phyloP scores from a whole-genome alignment of 2,113 vertebrate genomes.

The Gulo gulo region DNA sequence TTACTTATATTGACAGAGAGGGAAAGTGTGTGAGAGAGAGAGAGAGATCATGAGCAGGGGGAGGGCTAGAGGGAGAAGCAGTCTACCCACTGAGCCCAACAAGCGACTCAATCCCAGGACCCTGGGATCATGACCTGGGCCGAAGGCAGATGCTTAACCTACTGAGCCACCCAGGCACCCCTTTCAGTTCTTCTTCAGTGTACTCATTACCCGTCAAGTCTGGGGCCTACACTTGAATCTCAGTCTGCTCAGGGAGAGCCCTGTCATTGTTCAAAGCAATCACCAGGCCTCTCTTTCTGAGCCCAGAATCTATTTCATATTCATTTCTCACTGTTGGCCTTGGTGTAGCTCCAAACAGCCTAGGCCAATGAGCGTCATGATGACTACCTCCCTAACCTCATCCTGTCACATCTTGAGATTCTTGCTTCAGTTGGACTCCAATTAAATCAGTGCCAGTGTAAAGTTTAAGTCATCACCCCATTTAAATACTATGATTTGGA shows the following conservation, averaged over 20 bases:
- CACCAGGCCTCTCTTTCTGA: background rate
- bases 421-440: background rate
- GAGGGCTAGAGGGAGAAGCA: too few species aligned
- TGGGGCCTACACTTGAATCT: background rate
- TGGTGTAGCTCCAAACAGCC: background rate
- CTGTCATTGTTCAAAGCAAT: background rate
- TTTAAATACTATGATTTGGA: background rate
- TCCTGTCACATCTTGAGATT: background rate
- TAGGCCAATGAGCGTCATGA: background rate
- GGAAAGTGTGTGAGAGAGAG: too few species aligned
- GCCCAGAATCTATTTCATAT: background rate
- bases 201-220: rapidly evolving
- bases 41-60: too few species aligned
- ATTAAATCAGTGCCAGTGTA: background rate
- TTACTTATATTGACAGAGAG: too few species aligned
- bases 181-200: background rate
- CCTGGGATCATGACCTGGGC: too few species aligned
- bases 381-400: background rate
- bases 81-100: too few species aligned
- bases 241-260: background rate
- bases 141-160: too few species aligned
- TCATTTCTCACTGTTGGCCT: background rate
- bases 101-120: too few species aligned
- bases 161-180: too few species aligned
- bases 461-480: background rate